A percentile compares a stretch with the other conserved stretches of the same genome.
These are phyloP conservation scores for Bombus soroeensis DNA, from an alignment of 1,140 invertebrate species.

Conservation along the genomic window DNA sequence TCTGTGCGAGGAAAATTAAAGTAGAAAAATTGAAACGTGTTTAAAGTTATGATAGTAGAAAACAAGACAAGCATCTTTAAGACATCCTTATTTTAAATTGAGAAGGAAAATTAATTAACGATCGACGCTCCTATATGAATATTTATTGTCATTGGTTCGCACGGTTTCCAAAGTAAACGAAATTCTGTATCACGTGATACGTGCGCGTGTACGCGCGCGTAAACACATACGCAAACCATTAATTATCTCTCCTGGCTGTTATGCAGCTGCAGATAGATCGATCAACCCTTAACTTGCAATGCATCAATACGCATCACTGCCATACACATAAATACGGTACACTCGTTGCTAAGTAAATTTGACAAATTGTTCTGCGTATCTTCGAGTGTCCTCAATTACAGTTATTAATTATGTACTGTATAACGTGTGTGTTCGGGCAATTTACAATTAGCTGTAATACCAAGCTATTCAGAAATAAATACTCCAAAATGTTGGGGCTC, in stretches of 20 bases:
- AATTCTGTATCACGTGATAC: conserved; percentile 25
- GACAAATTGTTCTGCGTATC: conserved; percentile 5
- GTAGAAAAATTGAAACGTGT: background rate
- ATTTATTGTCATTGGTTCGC: background rate
- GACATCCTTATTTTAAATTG: fast-evolving
- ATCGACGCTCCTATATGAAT: background rate
- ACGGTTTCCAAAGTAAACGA: conserved; percentile 7
- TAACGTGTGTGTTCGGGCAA: background rate
- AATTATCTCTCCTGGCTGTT: conserved; percentile 53
- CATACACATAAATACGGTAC: conserved; percentile 5
- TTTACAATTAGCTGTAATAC: background rate
- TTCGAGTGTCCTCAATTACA: background rate
- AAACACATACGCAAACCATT: conserved; percentile 31
- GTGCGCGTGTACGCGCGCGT: background rate
- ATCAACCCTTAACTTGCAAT: conserved; percentile 49
- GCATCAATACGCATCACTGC: conserved; percentile 36
- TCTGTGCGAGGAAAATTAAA: background rate
- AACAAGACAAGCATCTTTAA: fast-evolving
- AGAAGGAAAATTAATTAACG: background rate
- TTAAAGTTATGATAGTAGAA: fast-evolving
- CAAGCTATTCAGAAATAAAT: background rate
- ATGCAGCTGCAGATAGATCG: conserved; percentile 26
- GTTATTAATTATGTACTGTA: background rate
- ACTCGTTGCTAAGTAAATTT: conserved; percentile 16
- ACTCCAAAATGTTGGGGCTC: background rate